Base-by-base conservation (phyloP, 2,113 vertebrate species). In the Shinisaurus crocodilurus region DNA sequence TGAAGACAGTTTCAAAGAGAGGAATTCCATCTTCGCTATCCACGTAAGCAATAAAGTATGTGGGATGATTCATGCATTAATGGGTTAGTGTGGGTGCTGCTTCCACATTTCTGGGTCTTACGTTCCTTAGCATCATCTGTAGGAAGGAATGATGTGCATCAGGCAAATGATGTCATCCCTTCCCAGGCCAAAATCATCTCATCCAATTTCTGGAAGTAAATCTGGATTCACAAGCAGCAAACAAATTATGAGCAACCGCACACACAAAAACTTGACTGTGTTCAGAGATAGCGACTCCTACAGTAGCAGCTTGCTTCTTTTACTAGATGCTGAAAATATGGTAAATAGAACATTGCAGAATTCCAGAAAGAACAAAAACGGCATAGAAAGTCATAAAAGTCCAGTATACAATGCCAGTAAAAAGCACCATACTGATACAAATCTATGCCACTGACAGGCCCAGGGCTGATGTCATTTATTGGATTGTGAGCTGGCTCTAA, bases 371-470 rank as follows among this genome's bases (percentile, higher is more conserved):
- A 90, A 82, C 6, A 40, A 90, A 95, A 90, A 89, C 72, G 1
- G 40, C 81, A 82, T 43, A 25, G 32, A 88, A 90, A 91, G 34
- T 6, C 27, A 90, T 27, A 81, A 84, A 93, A 86, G 29, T 63
- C 72, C 48, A n/a, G 25, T 54, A 50, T 48, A 65, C 5, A 87
- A 23, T 88, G 67, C 0, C 45, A 90, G 77, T 40, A 90, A 40
- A 76, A 0, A 27, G 45, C 48, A 60, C 10, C 80, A 81, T 25
- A 74, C 89, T 87, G 69, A 95, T 85, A 90, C 87, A 95, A 94
- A 92, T 90, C 89, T 94, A 77, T 85, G 80, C 48, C 91, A 94
- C 63, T 95, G 90, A 94, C 88, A 93, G 87, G 87, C 1, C 45
- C 29, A 69, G 75, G 45, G 85, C 15, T 93, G 76, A 54, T 90